Evolutionary conservation across 64 coral and sea anemone species (phyloP).

Genomic region (Montipora capricornis): DNA sequence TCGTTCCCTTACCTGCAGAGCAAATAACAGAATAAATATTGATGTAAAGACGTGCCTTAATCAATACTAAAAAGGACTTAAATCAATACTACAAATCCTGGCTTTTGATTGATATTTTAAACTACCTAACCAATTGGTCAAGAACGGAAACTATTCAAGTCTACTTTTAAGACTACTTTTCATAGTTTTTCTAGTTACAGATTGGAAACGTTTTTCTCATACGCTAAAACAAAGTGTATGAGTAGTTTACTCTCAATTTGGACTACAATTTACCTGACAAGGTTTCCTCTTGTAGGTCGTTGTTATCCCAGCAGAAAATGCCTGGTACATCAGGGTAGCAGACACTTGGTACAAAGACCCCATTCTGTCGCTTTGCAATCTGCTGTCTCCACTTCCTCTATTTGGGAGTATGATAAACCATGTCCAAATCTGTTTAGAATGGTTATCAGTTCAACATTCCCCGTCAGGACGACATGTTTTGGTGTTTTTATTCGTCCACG

Average conservation of each 20-base stretch:
- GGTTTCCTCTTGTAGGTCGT: slow-evolving; percentile 67
- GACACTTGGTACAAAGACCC: background rate
- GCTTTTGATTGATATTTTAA: too few relatives aligned
- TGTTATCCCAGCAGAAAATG: slow-evolving; percentile 77
- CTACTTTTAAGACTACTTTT: too few relatives aligned
- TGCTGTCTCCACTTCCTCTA: slow-evolving; percentile 27
- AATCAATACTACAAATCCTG: background rate
- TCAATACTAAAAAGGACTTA: background rate
- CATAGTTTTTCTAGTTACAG: too few relatives aligned
- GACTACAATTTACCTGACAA: slow-evolving; percentile 38
- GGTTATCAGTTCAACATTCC: slow-evolving; percentile 60
- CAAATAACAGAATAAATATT: background rate
- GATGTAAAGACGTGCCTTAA: background rate
- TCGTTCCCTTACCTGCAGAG: slow-evolving; percentile 30
- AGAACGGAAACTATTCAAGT: too few relatives aligned
- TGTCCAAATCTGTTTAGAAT: slow-evolving; percentile 73
- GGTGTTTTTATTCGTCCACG: slow-evolving; percentile 62
- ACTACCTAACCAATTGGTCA: too few relatives aligned
- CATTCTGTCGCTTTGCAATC: background rate
- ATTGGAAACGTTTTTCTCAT: too few relatives aligned
- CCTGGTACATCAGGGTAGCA: slow-evolving; percentile 38
- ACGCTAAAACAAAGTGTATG: background rate
- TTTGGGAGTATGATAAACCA: slow-evolving; percentile 46
- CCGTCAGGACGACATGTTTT: slow-evolving; percentile 48
- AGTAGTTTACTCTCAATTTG: background rate